Conservation (phyloP, 1,140 invertebrate genomes). For the Delia radicum region DNA sequence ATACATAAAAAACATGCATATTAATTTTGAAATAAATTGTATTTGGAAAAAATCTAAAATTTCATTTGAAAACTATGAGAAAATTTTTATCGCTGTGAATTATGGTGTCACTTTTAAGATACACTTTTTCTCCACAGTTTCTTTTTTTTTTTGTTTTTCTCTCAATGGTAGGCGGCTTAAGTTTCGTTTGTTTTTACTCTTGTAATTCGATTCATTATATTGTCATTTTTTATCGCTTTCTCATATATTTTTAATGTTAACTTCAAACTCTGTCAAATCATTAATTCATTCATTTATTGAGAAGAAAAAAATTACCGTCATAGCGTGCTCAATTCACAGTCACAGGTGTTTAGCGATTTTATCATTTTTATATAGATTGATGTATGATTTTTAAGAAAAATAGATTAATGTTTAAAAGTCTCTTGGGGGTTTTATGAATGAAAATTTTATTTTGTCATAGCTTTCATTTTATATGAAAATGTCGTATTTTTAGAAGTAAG, state of each 20-base stretch:
- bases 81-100: not conserved
- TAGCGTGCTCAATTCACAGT: not conserved
- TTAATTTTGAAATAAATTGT: not conserved
- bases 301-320: not conserved
- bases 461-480: not conserved
- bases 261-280: not conserved
- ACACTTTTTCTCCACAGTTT: no score
- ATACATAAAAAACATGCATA: not conserved
- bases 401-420: not conserved
- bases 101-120: not conserved
- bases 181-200: constrained; percentile 1
- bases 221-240: not conserved
- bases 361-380: not conserved
- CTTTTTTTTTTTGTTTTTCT: no score
- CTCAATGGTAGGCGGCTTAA: constrained; percentile 2
- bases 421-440: not conserved
- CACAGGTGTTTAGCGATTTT: not conserved
- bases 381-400: not conserved
- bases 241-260: no score
- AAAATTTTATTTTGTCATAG: not conserved
- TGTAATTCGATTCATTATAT: constrained; percentile 15
- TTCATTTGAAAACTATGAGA: not conserved
- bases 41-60: not conserved
- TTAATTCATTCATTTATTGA: not conserved
- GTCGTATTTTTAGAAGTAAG: no score